Base-by-base conservation (phyloP, 2,113 vertebrate species). In the Rana temporaria region DNA sequence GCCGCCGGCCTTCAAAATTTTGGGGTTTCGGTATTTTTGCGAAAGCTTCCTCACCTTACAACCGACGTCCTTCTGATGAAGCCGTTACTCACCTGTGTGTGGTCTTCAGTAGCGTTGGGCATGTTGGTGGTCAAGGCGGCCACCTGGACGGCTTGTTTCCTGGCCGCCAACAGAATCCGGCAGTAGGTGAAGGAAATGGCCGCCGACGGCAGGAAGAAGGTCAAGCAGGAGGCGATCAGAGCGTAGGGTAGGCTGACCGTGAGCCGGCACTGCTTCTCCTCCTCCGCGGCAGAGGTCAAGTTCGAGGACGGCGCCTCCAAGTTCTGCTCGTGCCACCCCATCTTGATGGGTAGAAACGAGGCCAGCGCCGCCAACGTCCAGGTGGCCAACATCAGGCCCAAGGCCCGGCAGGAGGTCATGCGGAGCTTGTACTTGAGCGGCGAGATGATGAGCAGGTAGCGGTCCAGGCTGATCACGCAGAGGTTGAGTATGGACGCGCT, bases 141-240 rank as follows among this genome's bases (percentile, higher is more conserved):
- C 70, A 99, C 98, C 86, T 96, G 96, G 84, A 95, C 90, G 0
- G 97, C 98, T 67, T 99, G 97, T 84, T 92, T 95, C 66, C 95
- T 91, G 0, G 98, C 98, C 0, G 94, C 95, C 90, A 97, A 89
- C 32, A 99, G 93, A 86, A 99, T 98, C 85, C 94, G 93, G 87
- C 97, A 97, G 91, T 98, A 99, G 85, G 98, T 99, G 93, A 98
- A 99, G 89, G 96, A 96, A 89, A 99, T 99, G 89, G 98, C 97
- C 0, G 93, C 91, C 0, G 97, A 97, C 0, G 98, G 98, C 84
- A 99, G 88, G 89, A 99, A 97, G 91, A 99, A 99, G 16, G 98
- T 99, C 67, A 99, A 92, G 24, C 95, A 94, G 1, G 98, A 98
- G 0, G 96, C 98, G 86, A 96, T 94, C 70, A 99, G 89, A 59